Percentiles rank a stretch among this genome's conserved stretches.
Conservation (phyloP, 2,888 invertebrate species). For the Aphrophora alni region DNA sequence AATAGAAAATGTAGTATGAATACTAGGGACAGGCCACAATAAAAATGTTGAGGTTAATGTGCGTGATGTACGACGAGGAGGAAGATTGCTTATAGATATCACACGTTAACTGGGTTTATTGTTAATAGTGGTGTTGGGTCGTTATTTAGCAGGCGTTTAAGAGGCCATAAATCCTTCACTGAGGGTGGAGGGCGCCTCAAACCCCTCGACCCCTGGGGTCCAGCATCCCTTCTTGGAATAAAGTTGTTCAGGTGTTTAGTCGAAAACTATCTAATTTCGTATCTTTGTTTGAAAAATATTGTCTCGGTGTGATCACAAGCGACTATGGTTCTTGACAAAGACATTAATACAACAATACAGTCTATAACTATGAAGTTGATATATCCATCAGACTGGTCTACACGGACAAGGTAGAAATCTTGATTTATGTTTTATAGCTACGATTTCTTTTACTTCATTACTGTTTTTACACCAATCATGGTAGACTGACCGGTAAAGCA, state of each 20-base stretch:
- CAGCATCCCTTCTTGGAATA: slow-evolving; percentile 3
- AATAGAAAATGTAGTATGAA: not conserved
- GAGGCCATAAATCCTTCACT: slow-evolving; percentile 28
- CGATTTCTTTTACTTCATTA: no score
- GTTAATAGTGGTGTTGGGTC: slow-evolving; percentile 33
- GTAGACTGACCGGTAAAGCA: no score
- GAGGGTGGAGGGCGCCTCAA: not conserved
- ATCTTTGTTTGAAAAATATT: not conserved
- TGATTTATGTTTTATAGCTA: no score
- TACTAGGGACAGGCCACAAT: not conserved
- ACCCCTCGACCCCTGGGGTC: not conserved
- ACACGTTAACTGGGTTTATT: slow-evolving; percentile 30
- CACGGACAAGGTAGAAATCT: no score
- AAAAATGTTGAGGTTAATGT: not conserved
- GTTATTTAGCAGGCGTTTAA: slow-evolving; percentile 39
- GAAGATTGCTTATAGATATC: slow-evolving; percentile 30
- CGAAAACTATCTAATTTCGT: not conserved
- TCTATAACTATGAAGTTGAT: not conserved
- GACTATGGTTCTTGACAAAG: not conserved
- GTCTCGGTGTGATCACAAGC: not conserved
- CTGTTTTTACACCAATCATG: no score
- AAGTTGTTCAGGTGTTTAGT: not conserved
- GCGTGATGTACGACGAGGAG: not conserved
- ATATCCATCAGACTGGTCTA: not conserved
- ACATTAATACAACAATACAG: not conserved